A percentile compares a stretch with the other conserved stretches of the same genome.
These are phyloP conservation scores for Campoletis raptor DNA, from an alignment of 2,888 invertebrate genomes.

Conservation along the genomic window DNA sequence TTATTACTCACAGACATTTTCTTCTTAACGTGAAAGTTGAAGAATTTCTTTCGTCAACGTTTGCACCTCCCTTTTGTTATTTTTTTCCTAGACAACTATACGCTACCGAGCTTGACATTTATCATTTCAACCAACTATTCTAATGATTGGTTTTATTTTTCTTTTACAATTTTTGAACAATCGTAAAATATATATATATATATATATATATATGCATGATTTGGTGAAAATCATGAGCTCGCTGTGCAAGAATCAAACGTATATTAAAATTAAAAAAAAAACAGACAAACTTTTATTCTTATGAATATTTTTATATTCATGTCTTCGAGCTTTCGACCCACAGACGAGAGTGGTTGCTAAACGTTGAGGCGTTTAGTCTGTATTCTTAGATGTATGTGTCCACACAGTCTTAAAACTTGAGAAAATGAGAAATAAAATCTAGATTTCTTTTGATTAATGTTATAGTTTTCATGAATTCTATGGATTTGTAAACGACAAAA, in stretches of 20 bases:
- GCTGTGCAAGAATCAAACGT: not conserved
- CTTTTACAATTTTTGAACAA: not conserved
- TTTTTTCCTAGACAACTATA: conserved; percentile 32
- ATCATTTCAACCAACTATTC: conserved; percentile 46
- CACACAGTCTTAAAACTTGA: not conserved
- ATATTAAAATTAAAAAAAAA: not conserved
- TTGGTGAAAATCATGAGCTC: conserved; percentile 34
- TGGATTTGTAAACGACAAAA: not conserved
- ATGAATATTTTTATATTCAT: not conserved
- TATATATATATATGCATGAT: no score
- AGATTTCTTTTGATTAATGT: not conserved
- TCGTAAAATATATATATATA: no score
- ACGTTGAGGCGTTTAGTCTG: conserved; percentile 3
- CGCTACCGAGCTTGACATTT: conserved; percentile 11
- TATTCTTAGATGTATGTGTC: no score
- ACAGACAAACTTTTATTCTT: not conserved
- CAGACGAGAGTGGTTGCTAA: not conserved
- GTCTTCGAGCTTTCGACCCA: conserved; percentile 32
- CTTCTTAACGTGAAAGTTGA: conserved; percentile 77
- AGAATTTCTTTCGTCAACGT: conserved; percentile 51
- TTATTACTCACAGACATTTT: conserved; percentile 72
- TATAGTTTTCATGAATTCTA: not conserved
- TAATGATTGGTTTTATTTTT: conserved; percentile 17
- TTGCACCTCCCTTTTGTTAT: not conserved
- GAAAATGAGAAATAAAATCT: not conserved